Evolutionary conservation across 2,797 vertebrate genomes (phyloP).

Genomic region (Heliangelus exortis): DNA sequence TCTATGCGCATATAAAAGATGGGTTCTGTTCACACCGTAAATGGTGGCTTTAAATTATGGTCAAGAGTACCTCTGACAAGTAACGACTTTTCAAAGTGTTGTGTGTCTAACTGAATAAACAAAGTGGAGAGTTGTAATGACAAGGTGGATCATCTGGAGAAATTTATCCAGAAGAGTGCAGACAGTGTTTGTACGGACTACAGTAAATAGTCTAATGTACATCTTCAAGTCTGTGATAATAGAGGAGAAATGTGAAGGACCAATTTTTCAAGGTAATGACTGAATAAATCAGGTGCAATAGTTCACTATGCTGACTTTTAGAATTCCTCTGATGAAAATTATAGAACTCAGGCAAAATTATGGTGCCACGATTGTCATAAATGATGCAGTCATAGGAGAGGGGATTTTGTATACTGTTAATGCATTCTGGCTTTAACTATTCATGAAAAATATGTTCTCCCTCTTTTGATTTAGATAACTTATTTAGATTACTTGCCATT

Average conservation of each 20-base stretch:
- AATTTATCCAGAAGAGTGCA: constrained; percentile 59
- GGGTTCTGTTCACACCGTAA: constrained; percentile 45
- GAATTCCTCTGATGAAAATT: constrained; percentile 78
- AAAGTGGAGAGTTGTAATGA: constrained; percentile 74
- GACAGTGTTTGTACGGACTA: constrained; percentile 73
- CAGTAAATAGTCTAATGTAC: constrained; percentile 84
- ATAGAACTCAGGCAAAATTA: constrained; percentile 79
- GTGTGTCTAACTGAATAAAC: constrained; percentile 80
- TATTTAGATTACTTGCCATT: constrained; percentile 68
- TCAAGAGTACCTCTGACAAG: constrained; percentile 71
- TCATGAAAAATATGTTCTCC: constrained; percentile 60
- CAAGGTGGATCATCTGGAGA: constrained; percentile 69
- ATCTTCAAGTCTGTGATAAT: constrained; percentile 83
- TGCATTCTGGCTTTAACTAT: constrained; percentile 69
- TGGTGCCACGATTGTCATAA: constrained; percentile 75
- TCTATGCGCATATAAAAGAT: constrained; percentile 23
- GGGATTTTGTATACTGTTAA: constrained; percentile 58
- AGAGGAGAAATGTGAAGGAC: constrained; percentile 84
- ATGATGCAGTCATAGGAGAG: constrained; percentile 72
- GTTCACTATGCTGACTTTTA: constrained; percentile 76
- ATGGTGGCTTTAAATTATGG: constrained; percentile 65
- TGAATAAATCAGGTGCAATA: constrained; percentile 86
- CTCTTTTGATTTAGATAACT: constrained; percentile 63
- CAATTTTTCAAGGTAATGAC: constrained; percentile 87
- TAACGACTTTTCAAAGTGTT: constrained; percentile 77